Conservation (phyloP, 92 coral and sea anemone species). For the Ricordea florida region DNA sequence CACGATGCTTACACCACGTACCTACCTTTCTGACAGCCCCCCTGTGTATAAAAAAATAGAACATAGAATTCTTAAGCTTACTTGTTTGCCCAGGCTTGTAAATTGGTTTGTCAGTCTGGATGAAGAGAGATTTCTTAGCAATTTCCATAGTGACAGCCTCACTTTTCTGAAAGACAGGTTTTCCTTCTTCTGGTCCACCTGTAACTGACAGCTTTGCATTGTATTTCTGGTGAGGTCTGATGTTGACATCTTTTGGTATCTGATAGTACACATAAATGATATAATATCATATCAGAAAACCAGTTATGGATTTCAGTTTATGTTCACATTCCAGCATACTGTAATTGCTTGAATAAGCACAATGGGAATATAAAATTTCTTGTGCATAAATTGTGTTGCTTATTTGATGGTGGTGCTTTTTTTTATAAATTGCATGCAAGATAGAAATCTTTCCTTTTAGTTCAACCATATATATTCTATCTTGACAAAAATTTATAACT, state of each 20-base stretch:
- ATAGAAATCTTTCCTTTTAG: too few species aligned
- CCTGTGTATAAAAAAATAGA: background rate
- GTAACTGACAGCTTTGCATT: constrained; percentile 15
- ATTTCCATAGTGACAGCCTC: constrained; percentile 30
- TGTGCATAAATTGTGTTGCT: too few species aligned
- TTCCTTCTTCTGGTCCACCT: background rate
- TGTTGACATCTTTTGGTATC: constrained; percentile 15
- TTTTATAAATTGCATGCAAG: too few species aligned
- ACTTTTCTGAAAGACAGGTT: constrained; percentile 2
- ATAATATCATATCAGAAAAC: background rate
- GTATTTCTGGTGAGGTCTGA: background rate
- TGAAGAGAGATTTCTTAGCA: constrained; percentile 51
- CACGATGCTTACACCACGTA: too few species aligned
- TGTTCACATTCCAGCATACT: too few species aligned
- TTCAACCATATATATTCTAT: too few species aligned
- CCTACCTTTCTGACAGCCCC: background rate
- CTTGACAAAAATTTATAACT: too few species aligned
- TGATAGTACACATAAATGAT: background rate
- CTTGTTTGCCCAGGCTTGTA: constrained; percentile 97
- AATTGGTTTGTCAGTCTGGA: constrained; percentile 97
- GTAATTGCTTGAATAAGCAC: too few species aligned
- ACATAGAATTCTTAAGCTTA: background rate
- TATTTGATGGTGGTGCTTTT: too few species aligned
- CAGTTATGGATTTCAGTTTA: background rate
- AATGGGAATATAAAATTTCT: too few species aligned